These are phyloP conservation scores for Hydractinia echinata DNA, from an alignment of 30 jellyfish, hydroid and myxozoan genomes.

Conservation along the genomic window DNA sequence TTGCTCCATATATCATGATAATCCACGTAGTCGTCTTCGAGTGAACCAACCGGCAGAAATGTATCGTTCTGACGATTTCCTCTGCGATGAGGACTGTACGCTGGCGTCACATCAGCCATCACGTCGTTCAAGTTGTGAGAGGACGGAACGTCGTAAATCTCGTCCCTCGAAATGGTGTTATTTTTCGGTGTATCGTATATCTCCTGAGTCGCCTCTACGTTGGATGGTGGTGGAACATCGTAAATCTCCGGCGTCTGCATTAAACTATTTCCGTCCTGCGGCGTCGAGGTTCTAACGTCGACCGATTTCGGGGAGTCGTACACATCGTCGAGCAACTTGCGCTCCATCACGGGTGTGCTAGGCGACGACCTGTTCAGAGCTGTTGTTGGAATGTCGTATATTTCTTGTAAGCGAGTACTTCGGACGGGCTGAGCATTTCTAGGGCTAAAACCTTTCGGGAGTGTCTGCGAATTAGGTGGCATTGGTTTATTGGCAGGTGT, in stretches of 20 bases:
- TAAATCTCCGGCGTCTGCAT: slow-evolving; percentile 19
- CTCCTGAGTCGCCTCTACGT: neutral
- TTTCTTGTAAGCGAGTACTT: slow-evolving; percentile 9
- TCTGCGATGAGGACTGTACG: slow-evolving; percentile 36
- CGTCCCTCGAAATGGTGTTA: slow-evolving; percentile 12
- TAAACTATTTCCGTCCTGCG: neutral
- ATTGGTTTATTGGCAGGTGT: neutral
- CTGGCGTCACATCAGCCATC: slow-evolving; percentile 47
- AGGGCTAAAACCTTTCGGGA: slow-evolving; percentile 15
- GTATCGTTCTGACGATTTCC: slow-evolving; percentile 36
- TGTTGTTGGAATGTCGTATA: slow-evolving; percentile 29
- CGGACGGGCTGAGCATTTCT: neutral
- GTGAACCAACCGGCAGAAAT: slow-evolving; percentile 27
- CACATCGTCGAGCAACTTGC: slow-evolving; percentile 7
- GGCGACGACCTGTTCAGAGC: slow-evolving; percentile 1
- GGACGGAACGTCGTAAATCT: slow-evolving; percentile 48
- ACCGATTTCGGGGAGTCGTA: slow-evolving; percentile 6
- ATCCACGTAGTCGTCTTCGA: slow-evolving; percentile 88
- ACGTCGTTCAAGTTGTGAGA: slow-evolving; percentile 58
- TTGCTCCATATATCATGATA: slow-evolving; percentile 87
- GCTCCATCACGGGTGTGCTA: slow-evolving; percentile 10
- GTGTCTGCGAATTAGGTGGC: slow-evolving; percentile 6
- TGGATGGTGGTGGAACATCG: slow-evolving; percentile 35
- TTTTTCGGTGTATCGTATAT: slow-evolving; percentile 23
- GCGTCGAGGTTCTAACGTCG: neutral